Percentiles rank a stretch among this genome's conserved stretches.
Conservation (phyloP, 1,140 invertebrate species). For the Heliconius hewitsoni region DNA sequence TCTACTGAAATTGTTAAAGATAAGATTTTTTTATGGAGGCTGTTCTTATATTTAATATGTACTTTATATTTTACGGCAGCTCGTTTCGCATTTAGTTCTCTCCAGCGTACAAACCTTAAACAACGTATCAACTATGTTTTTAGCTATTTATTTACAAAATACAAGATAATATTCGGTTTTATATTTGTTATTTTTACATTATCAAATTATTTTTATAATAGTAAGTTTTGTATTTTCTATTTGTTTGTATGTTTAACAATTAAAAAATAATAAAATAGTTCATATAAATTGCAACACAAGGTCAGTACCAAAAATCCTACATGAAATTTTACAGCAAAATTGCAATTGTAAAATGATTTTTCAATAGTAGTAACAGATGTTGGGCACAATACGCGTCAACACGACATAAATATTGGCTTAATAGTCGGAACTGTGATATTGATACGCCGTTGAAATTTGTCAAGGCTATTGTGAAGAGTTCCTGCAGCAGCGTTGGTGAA, state of each 20-base stretch:
- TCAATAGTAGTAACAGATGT: slow-evolving; percentile 37
- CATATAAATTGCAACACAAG: background rate
- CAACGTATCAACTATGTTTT: background rate
- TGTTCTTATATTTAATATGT: background rate
- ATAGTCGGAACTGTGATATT: slow-evolving; percentile 75
- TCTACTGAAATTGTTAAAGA: background rate
- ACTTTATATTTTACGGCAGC: background rate
- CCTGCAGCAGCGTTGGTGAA: slow-evolving; percentile 69
- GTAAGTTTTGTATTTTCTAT: too few species aligned
- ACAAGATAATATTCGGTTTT: background rate
- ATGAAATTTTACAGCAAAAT: slow-evolving; percentile 33
- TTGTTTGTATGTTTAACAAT: background rate
- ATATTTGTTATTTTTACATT: background rate
- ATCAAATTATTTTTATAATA: background rate
- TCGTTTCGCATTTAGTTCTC: background rate
- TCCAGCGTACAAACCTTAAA: background rate
- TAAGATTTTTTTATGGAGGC: background rate
- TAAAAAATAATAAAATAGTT: background rate
- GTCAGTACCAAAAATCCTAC: slow-evolving; percentile 6
- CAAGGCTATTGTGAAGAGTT: slow-evolving; percentile 68
- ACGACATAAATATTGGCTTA: slow-evolving; percentile 73
- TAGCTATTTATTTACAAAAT: background rate
- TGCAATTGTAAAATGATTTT: slow-evolving; percentile 45
- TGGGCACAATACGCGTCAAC: slow-evolving; percentile 60
- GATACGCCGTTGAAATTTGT: slow-evolving; percentile 67